phyloP scores from a whole-genome alignment of 2,797 vertebrate species.

The Phoxinus dragarum region DNA sequence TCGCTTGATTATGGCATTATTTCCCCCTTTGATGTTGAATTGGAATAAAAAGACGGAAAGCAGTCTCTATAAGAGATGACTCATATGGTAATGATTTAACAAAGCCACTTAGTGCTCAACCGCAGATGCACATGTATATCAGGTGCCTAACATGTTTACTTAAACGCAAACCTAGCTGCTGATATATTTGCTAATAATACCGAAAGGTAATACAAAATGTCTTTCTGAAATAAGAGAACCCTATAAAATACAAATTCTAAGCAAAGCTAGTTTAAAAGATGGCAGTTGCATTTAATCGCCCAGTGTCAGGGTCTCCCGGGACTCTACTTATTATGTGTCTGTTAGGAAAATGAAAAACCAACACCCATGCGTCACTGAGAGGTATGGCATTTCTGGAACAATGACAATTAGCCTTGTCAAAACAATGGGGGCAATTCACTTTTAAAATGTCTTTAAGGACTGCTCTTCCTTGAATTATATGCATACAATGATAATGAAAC shows the following conservation, averaged over 20 bases:
- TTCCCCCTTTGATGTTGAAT: constrained; percentile 46
- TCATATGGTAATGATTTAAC: constrained; percentile 55
- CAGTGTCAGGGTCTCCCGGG: constrained; percentile 31
- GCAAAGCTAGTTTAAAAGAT: constrained; percentile 13
- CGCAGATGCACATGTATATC: constrained; percentile 2
- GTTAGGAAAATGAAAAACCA: constrained; percentile 48
- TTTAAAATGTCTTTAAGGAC: constrained; percentile 60
- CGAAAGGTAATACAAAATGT: not conserved
- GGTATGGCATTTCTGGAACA: constrained; percentile 68
- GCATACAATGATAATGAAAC: constrained; percentile 52
- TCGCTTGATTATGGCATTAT: constrained; percentile 54
- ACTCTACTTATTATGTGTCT: constrained; percentile 45
- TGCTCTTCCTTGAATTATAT: constrained; percentile 66
- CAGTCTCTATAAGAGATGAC: constrained; percentile 51
- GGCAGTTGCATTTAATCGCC: constrained; percentile 27
- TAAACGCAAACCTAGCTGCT: constrained; percentile 24
- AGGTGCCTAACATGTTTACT: not conserved
- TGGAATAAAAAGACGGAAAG: constrained; percentile 34
- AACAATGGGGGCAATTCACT: constrained; percentile 70
- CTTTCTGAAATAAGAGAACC: not conserved
- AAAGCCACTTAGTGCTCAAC: constrained; percentile 18
- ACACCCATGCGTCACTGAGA: constrained; percentile 60
- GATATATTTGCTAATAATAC: not conserved
- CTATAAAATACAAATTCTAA: not conserved
- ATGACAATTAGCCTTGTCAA: constrained; percentile 73